Conservation (phyloP, 2,113 vertebrate species). For the Chiloscyllium plagiosum region DNA sequence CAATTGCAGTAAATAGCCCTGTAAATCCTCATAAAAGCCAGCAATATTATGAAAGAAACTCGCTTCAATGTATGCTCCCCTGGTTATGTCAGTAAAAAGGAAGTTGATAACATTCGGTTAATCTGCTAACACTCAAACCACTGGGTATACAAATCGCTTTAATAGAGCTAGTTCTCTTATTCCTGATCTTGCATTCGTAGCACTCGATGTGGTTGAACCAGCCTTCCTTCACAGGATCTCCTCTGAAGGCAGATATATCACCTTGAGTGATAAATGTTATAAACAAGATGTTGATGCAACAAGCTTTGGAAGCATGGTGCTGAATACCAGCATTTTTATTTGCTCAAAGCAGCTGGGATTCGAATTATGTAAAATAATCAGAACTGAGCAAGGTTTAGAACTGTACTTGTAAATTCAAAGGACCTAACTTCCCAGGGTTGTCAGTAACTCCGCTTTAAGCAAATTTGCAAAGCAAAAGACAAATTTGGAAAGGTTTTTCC, state of each 20-base stretch:
- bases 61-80: not conserved
- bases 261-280: not conserved
- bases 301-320: not conserved
- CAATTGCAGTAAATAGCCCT: not conserved
- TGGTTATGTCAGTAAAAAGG: no score
- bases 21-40: not conserved
- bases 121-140: no score
- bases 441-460: not conserved
- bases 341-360: not conserved
- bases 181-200: not conserved
- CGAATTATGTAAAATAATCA: not conserved
- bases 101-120: no score
- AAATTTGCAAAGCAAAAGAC: not conserved
- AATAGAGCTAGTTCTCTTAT: not conserved
- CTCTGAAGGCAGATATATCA: not conserved
- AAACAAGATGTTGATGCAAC: not conserved
- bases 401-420: not conserved
- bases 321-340: not conserved
- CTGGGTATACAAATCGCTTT: not conserved
- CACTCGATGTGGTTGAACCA: not conserved
- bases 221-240: not conserved
- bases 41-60: not conserved
- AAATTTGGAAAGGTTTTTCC: not conserved
- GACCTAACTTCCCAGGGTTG: not conserved
- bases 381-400: not conserved